Base-by-base conservation (phyloP, 2,888 invertebrate species). In the Macaria liturata region DNA sequence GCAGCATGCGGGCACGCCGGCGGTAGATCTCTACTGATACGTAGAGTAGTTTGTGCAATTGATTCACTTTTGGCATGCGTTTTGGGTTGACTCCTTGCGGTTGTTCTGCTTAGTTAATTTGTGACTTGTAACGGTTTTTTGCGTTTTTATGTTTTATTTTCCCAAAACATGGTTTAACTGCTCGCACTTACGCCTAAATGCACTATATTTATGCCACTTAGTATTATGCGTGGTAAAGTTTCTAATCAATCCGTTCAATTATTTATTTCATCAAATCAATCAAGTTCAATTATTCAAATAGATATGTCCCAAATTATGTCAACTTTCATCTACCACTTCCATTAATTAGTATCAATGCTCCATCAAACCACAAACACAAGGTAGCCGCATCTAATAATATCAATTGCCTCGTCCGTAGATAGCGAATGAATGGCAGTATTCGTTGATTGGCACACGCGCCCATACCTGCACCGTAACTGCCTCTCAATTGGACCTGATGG, bases 381-480 rank as follows among this genome's bases (percentile, higher is more conserved):
- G 34, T 37, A 6, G 34, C 34, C 4, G 7, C 34, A 37, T 37
- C 34, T 1, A 20, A 20, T 20, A 20, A 20, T 20, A 37, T 37
- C 34, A 37, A 37, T 37, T 37, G 34, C 4, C 34, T 7, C 4
- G 34, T 6, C 4, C 7, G 3, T 37, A 37, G 34, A 4, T 37
- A 37, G 2, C 1, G 20, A 37, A 37, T 37, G 34, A 37, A 6
- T 6, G 1, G 9, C 7, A 20, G 30, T 51, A 75, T 71, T 74
- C 69, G 63, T 67, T 57, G 62, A 62, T 62, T 62, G 60, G 53
- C 62, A 57, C 59, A 65, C 61, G 61, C 65, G 75, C 78, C 78
- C 79, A 77, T 78, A 78, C 78, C 72, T 74, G 68, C 70, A 72
- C 72, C 74, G 76, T 84, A 86, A 85, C 86, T 86, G 86, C 75